phyloP scores from a whole-genome alignment of 2,888 invertebrate species.

The Noctua comes region DNA sequence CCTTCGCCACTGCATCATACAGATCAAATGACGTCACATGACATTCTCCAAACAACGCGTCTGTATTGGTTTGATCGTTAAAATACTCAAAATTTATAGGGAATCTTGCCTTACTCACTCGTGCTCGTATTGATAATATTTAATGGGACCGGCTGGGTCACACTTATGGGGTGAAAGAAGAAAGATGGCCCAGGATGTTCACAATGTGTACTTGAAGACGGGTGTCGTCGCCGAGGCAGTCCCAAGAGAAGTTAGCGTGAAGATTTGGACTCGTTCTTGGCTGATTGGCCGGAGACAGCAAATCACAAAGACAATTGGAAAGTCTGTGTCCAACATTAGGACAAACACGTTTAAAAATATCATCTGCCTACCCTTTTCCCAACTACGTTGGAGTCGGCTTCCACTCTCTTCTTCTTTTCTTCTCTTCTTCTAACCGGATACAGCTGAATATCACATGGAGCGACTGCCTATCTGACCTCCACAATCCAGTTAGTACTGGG shows the following conservation, averaged over 20 bases:
- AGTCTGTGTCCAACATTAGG: not conserved
- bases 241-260: not conserved
- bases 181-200: not conserved
- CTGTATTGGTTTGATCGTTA: not conserved
- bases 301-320: not conserved
- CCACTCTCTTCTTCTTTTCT: too few species aligned
- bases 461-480: too few species aligned
- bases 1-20: too few species aligned
- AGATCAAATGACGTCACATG: slow-evolving; percentile 6
- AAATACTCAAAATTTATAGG: not conserved
- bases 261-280: not conserved
- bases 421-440: too few species aligned
- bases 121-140: not conserved
- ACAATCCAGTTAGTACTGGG: too few species aligned
- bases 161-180: not conserved
- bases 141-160: not conserved
- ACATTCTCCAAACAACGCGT: not conserved
- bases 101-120: not conserved
- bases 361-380: too few species aligned
- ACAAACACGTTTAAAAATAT: not conserved
- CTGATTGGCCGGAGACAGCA: not conserved
- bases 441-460: too few species aligned
- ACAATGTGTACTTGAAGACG: not conserved
- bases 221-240: not conserved
- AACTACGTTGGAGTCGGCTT: too few species aligned